Evolutionary conservation across 1,140 invertebrate species (phyloP).

Genomic region (Drosophila auraria): DNA sequence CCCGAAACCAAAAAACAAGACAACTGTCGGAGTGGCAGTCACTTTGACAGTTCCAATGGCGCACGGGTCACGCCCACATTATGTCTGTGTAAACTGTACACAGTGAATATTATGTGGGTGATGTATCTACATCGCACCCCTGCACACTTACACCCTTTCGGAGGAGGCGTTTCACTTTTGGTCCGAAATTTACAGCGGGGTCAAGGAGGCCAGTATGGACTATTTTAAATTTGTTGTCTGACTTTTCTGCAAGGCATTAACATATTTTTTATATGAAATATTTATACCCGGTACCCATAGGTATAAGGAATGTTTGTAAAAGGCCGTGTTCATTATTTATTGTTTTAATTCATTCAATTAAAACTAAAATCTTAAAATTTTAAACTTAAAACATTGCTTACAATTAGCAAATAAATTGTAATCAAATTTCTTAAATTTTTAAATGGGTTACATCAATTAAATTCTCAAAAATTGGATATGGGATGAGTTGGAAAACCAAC

Average conservation of each 20-base stretch:
- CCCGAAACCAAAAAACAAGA: slow-evolving; percentile 23
- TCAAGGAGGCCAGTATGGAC: neutral
- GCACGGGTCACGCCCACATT: slow-evolving; percentile 60
- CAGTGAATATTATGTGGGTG: slow-evolving; percentile 18
- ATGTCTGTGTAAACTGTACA: slow-evolving; percentile 35
- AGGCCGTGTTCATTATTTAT: too few species aligned
- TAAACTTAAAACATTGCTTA: too few species aligned
- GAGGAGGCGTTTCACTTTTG: neutral
- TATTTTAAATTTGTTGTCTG: neutral
- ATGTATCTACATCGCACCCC: neutral
- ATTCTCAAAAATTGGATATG: too few species aligned
- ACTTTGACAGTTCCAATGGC: slow-evolving; percentile 43
- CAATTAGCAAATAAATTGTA: too few species aligned
- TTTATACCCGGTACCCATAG: too few species aligned
- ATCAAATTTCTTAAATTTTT: too few species aligned
- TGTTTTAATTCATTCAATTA: too few species aligned
- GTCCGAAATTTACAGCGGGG: neutral
- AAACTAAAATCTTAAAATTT: too few species aligned
- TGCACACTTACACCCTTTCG: slow-evolving; percentile 4
- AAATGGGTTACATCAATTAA: too few species aligned
- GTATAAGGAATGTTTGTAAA: too few species aligned
- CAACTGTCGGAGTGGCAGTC: slow-evolving; percentile 23
- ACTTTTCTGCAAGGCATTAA: neutral
- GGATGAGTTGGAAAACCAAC: too few species aligned
- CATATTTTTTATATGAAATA: slow-evolving; percentile 4